These are phyloP conservation scores for Tinea pellionella DNA, from an alignment of 2,888 invertebrate species.

Conservation along the genomic window DNA sequence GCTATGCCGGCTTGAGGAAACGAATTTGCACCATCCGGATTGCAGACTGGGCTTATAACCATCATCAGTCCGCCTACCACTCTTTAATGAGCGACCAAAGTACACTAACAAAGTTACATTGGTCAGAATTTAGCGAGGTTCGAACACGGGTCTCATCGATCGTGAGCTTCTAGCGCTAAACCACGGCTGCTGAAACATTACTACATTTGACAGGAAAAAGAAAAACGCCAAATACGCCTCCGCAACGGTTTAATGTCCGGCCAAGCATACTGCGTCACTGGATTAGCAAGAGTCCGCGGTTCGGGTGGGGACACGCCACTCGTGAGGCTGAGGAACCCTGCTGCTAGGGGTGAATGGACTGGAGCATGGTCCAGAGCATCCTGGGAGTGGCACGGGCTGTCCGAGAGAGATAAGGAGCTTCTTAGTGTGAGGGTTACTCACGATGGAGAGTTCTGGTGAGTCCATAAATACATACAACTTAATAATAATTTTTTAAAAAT, in stretches of 20 bases:
- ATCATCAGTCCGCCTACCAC: too few species aligned
- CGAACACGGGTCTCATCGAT: too few species aligned
- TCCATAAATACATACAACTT: too few species aligned
- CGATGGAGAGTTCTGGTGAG: constrained; percentile 78
- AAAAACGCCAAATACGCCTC: constrained; percentile 67
- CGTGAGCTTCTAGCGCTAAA: too few species aligned
- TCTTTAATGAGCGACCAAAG: too few species aligned
- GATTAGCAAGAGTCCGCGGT: constrained; percentile 75
- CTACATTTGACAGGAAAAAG: constrained; percentile 47
- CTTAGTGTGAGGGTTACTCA: constrained; percentile 72
- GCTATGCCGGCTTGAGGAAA: too few species aligned
- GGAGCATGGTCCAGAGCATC: constrained; percentile 79
- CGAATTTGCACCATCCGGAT: too few species aligned
- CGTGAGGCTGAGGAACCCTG: constrained; percentile 74
- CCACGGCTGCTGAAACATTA: too few species aligned
- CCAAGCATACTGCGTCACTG: constrained; percentile 78
- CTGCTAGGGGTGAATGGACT: constrained; percentile 76
- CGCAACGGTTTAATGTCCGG: constrained; percentile 74
- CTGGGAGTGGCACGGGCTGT: constrained; percentile 76
- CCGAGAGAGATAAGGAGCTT: constrained; percentile 72
- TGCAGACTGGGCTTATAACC: too few species aligned
- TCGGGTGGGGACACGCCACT: constrained; percentile 68
- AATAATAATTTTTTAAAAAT: too few species aligned
- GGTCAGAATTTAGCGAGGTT: too few species aligned
- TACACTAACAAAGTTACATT: too few species aligned